Evolutionary conservation across 2,797 vertebrate genomes (phyloP).

Genomic region (Catamblyrhynchus diadema): DNA sequence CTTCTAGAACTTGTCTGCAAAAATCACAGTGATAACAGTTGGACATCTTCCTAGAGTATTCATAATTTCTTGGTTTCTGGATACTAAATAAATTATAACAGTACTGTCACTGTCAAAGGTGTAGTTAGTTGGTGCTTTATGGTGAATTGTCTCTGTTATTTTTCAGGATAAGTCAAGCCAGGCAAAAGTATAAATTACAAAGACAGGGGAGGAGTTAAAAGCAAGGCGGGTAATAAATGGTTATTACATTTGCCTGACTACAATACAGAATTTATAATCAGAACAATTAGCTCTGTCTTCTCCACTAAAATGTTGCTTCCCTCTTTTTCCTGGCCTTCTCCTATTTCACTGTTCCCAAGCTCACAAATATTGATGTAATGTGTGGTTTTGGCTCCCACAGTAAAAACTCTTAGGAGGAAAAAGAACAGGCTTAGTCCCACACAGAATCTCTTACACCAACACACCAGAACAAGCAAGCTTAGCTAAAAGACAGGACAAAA

Average conservation of each 20-base stretch:
- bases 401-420: not conserved
- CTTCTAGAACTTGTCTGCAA: not conserved
- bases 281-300: constrained; percentile 46
- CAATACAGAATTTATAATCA: constrained; percentile 50
- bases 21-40: not conserved
- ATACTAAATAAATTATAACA: not conserved
- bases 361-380: constrained; percentile 5
- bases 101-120: not conserved
- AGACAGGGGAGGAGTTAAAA: not conserved
- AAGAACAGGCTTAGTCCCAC: not conserved
- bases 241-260: constrained; percentile 9
- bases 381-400: not conserved
- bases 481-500: not conserved
- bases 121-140: not conserved
- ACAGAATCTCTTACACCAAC: not conserved
- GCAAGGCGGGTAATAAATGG: not conserved
- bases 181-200: constrained; percentile 13
- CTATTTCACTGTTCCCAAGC: constrained; percentile 18
- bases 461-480: not conserved
- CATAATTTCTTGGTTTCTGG: not conserved
- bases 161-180: not conserved
- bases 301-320: not conserved
- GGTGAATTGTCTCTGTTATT: not conserved
- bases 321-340: constrained; percentile 21
- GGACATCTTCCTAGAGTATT: not conserved